A percentile compares a stretch with the other conserved stretches of the same genome.
Conservation (phyloP, 2,113 vertebrate species). For the Girardinichthys multiradiatus region DNA sequence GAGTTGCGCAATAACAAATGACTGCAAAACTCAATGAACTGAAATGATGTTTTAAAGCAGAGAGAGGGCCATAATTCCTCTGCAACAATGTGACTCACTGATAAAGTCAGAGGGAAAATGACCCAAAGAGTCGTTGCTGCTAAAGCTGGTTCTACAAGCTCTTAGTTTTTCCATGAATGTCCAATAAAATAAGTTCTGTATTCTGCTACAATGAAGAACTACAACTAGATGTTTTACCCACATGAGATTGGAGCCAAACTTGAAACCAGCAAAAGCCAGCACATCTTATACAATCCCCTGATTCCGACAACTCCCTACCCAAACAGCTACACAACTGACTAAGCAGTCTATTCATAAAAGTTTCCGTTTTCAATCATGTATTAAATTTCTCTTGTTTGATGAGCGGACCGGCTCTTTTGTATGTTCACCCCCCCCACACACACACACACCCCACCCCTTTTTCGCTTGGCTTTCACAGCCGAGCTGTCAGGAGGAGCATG, state of each 20-base stretch:
- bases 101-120: no score
- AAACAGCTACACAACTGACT: conserved; percentile 52
- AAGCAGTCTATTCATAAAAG: conserved; percentile 65
- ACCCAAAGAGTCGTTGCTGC: no score
- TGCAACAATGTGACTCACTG: no score
- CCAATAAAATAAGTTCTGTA: not conserved
- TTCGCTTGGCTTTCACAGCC: conserved; percentile 57
- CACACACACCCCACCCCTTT: conserved; percentile 10
- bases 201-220: not conserved
- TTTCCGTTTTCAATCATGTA: conserved; percentile 58
- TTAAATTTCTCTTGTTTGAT: conserved; percentile 73
- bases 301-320: conserved; percentile 37
- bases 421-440: conserved; percentile 36
- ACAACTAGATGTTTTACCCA: not conserved
- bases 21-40: no score
- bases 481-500: conserved; percentile 73
- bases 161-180: not conserved
- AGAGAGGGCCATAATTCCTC: no score
- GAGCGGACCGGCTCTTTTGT: conserved; percentile 58
- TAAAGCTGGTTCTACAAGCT: no score
- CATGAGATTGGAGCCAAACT: not conserved
- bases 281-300: conserved; percentile 3
- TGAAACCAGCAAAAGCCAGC: not conserved
- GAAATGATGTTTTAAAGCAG: no score
- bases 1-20: no score